These are phyloP conservation scores for Eueremaeus valkanovi DNA, from an alignment of 2,888 invertebrate species.

Conservation along the genomic window DNA sequence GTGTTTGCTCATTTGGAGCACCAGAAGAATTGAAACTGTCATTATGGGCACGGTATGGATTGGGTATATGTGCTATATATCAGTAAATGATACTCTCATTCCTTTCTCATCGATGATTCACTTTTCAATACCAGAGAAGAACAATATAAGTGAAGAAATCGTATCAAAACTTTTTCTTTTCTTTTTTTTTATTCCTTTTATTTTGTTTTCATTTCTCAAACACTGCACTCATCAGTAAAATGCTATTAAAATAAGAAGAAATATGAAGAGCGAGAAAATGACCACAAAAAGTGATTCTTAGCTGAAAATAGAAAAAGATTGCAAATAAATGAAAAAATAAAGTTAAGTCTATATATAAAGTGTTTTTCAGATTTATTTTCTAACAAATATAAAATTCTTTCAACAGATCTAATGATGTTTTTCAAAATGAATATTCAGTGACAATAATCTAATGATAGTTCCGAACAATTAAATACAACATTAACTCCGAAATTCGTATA, in stretches of 20 bases:
- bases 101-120: constrained; percentile 14
- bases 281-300: background rate
- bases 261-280: background rate
- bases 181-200: background rate
- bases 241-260: background rate
- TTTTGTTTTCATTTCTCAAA: background rate
- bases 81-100: constrained; percentile 14
- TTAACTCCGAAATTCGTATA: too few relatives aligned
- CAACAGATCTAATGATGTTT: too few relatives aligned
- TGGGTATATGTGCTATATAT: background rate
- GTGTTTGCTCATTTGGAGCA: background rate
- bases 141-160: background rate
- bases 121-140: constrained; percentile 2
- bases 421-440: too few relatives aligned
- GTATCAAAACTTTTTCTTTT: background rate
- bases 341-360: background rate
- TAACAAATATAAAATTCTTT: too few relatives aligned
- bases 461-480: too few relatives aligned
- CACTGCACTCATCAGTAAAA: background rate
- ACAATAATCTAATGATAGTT: too few relatives aligned
- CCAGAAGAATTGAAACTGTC: constrained; percentile 8
- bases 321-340: background rate
- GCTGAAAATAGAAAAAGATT: background rate
- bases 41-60: background rate
- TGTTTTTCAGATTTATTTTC: background rate